Conservation (phyloP, 2,888 invertebrate genomes). For the Camponotus fellah region DNA sequence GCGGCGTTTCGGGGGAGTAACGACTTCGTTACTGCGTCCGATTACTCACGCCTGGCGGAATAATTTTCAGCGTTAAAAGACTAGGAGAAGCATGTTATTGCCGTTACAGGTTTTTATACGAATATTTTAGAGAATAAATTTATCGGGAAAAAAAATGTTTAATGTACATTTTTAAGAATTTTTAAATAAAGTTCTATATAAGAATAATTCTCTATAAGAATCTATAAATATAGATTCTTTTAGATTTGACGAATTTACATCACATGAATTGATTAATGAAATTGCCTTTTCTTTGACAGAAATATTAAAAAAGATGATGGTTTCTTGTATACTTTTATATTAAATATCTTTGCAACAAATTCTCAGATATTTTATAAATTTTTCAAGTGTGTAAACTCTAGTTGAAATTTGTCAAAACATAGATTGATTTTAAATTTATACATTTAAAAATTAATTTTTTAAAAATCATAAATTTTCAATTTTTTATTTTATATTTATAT, state of each 20-base stretch:
- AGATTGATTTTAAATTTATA: background rate
- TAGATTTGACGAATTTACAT: background rate
- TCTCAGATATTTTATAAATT: background rate
- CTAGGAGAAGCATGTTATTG: background rate
- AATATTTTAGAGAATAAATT: background rate
- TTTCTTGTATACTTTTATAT: background rate
- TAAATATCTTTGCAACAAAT: background rate
- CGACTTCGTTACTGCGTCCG: constrained; percentile 52
- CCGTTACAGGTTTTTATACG: background rate
- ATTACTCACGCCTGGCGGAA: constrained; percentile 33
- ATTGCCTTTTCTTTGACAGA: background rate
- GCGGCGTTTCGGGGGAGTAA: constrained; percentile 42
- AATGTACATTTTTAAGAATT: background rate
- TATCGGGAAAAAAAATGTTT: background rate
- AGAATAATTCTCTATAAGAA: too few relatives aligned
- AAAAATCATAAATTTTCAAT: background rate
- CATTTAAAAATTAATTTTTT: background rate
- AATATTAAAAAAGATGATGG: background rate
- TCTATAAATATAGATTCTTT: background rate
- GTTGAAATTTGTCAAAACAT: background rate
- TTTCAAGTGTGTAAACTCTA: background rate
- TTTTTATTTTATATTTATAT: background rate
- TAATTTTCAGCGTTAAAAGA: constrained; percentile 32
- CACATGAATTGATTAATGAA: background rate
- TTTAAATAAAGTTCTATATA: background rate